These are phyloP conservation scores for Tauraco erythrolophus DNA, from an alignment of 2,113 vertebrate genomes.

Conservation along the genomic window DNA sequence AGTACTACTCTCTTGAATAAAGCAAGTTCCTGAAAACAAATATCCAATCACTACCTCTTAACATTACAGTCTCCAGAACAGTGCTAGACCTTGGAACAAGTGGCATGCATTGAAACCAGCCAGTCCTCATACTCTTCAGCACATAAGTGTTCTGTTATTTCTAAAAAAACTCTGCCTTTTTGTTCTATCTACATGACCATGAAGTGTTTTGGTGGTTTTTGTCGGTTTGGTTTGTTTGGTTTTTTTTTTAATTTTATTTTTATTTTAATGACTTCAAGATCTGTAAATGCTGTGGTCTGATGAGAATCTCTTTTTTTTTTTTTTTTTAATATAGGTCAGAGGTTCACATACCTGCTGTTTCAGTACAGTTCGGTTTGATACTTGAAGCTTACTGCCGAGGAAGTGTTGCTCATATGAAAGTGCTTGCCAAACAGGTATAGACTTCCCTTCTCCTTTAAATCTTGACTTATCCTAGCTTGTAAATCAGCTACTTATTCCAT, in stretches of 20 bases:
- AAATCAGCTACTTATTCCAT: not conserved
- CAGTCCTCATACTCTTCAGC: not conserved
- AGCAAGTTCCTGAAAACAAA: not conserved
- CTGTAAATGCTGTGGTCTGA: not conserved
- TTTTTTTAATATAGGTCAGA: conserved; percentile 83
- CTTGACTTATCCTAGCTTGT: not conserved
- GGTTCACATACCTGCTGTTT: conserved; percentile 92
- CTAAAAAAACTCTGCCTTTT: not conserved
- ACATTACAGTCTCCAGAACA: not conserved
- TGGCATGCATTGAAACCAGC: not conserved
- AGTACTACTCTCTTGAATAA: not conserved
- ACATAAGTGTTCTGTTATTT: not conserved
- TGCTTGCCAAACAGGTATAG: conserved; percentile 93
- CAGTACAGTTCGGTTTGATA: conserved; percentile 92
- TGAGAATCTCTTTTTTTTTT: not conserved
- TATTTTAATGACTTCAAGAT: not conserved
- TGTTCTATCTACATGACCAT: not conserved
- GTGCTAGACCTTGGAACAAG: not conserved
- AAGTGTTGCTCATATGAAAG: conserved; percentile 95
- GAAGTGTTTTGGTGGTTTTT: not conserved
- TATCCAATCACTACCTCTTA: not conserved
- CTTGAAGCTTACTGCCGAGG: conserved; percentile 96
- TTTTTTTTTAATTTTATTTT: not conserved
- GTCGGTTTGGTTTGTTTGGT: not conserved
- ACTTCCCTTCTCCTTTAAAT: not conserved